Base-by-base conservation (phyloP, 2,888 invertebrate species). In the Agonopterix heracliana region DNA sequence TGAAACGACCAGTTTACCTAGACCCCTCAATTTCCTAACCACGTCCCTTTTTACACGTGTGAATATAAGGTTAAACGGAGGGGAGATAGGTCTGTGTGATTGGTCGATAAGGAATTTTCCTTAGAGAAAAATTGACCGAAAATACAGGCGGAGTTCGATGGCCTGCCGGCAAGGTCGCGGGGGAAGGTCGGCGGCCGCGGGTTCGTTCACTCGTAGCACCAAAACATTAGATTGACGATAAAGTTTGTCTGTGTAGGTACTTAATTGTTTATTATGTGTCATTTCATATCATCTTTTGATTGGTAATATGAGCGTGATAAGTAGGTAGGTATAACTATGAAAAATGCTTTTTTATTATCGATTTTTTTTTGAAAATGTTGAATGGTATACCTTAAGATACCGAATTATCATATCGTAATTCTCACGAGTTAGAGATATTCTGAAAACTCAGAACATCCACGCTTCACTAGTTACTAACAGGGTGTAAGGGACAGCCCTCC, bases 81-180 rank as follows among this genome's bases (percentile, higher is more conserved):
- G 63, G 35, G 51, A 9, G 65, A 61, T 41, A 61, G 81, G 41
- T 77, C 82, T 57, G 12, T 36, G 43, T 17, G 44, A n/a, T 14
- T 78, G 76, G 81, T 55, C 59, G 52, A 60, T 65, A 61, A 59
- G 51, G 61, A 77, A 79, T 82, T 85, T 85, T 83, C 81, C 79
- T 77, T 69, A 60, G 74, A 81, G 82, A 83, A 84, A 84, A 83
- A 78, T 73, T 70, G 65, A 9, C 77, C 76, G 78, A 82, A 84
- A 84, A 82, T 80, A 77, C 66, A 7, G 7, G 65, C 58, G 56
- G 56, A 68, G 80, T 74, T 41, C 76, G 65, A 69, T 67, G 77
- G 71, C 74, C 81, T 61, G 11, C 11, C 11, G 41, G 8, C 83
- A 86, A 86, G 86, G 86, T 83, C 85, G 79, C 43, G 48, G 14